Conservation (phyloP, 2,113 vertebrate species). For the Cettia cetti region DNA sequence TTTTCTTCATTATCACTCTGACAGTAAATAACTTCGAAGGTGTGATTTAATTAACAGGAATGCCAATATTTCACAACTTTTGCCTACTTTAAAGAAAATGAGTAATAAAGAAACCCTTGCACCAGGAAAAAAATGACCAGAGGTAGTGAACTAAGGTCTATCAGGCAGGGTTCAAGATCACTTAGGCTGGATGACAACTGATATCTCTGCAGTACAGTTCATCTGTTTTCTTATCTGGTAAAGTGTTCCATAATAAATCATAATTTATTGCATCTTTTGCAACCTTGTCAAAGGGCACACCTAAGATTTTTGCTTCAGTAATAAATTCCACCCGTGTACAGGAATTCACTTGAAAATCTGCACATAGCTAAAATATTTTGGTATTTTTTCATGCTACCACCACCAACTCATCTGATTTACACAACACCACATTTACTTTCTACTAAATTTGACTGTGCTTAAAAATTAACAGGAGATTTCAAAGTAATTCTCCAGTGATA, state of each 20-base stretch:
- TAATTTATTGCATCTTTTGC: constrained; percentile 51
- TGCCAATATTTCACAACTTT: constrained; percentile 43
- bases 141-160: constrained; percentile 10
- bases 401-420: background rate
- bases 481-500: background rate
- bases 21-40: constrained; percentile 60
- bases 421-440: background rate
- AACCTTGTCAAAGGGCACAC: constrained; percentile 36
- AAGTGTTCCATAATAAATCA: constrained; percentile 50
- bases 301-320: constrained; percentile 45
- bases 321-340: constrained; percentile 18
- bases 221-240: constrained; percentile 51
- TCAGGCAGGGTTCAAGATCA: constrained; percentile 42
- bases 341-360: constrained; percentile 27
- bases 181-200: background rate
- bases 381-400: background rate
- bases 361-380: constrained; percentile 27
- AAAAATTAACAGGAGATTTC: background rate
- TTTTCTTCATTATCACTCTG: constrained; percentile 53
- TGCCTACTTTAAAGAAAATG: background rate
- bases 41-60: constrained; percentile 48
- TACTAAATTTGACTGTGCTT: background rate
- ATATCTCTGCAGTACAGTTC: constrained; percentile 21
- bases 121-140: constrained; percentile 4
- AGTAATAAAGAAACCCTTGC: background rate